These are phyloP conservation scores for Pygoscelis antarcticus DNA, from an alignment of 2,113 vertebrate species.

Conservation along the genomic window DNA sequence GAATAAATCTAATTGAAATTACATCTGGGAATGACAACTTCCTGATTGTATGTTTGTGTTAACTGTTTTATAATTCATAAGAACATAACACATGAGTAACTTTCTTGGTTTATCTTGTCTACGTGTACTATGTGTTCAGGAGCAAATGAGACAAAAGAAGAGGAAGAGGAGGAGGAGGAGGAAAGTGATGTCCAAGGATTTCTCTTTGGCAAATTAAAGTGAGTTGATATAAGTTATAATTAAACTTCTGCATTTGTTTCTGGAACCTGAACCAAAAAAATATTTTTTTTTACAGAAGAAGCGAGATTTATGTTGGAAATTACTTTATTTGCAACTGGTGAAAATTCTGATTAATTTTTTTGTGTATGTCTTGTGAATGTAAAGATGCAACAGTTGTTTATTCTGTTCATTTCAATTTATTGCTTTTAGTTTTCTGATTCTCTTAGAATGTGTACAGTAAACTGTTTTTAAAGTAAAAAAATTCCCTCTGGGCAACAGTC, in stretches of 20 bases:
- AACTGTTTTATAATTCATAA: neutral
- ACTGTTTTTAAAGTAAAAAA: neutral
- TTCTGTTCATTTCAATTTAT: neutral
- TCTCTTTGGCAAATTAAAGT: constrained; percentile 90
- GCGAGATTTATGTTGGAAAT: neutral
- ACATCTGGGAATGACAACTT: neutral
- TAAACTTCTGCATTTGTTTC: neutral
- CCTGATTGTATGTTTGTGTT: neutral
- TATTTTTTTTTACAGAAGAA: neutral
- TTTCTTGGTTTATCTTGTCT: neutral
- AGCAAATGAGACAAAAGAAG: constrained; percentile 69
- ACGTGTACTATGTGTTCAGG: constrained; percentile 62
- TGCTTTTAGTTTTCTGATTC: neutral
- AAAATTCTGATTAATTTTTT: neutral
- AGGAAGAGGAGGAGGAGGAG: constrained; percentile 49
- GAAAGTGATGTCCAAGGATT: constrained; percentile 91
- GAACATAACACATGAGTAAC: neutral
- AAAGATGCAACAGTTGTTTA: neutral
- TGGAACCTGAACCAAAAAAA: neutral
- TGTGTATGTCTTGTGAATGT: neutral
- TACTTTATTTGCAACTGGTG: neutral
- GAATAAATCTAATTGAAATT: neutral
- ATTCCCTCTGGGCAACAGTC: neutral
- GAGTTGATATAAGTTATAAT: constrained; percentile 55
- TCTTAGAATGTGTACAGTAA: neutral